Percentiles rank a stretch among this genome's conserved stretches.
Evolutionary conservation across 2,113 vertebrate species (phyloP).

Genomic region (Thamnaconus septentrionalis): DNA sequence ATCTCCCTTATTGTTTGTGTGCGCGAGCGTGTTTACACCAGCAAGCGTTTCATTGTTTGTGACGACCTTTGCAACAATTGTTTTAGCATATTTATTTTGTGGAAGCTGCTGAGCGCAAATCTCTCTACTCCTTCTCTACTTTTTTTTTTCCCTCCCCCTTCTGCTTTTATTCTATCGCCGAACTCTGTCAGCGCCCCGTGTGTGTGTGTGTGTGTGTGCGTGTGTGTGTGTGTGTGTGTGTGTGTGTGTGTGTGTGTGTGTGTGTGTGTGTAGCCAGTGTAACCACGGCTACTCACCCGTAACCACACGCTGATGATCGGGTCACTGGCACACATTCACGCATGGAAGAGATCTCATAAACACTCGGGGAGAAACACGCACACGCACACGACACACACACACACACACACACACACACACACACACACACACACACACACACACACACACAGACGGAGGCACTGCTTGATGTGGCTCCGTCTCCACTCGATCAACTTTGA

Average conservation of each 20-base stretch:
- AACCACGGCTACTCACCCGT: conserved; percentile 62
- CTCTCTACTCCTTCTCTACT: no score
- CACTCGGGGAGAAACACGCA: conserved; percentile 11
- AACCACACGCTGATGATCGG: conserved; percentile 53
- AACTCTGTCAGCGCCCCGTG: conserved; percentile 34
- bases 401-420: conserved; percentile 13
- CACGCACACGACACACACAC: conserved; percentile 5
- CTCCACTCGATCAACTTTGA: conserved; percentile 33
- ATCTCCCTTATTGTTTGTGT: conserved; percentile 24
- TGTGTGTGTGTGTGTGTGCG: conserved; percentile 9
- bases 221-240: conserved; percentile 11
- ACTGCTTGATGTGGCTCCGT: conserved; percentile 43
- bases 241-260: conserved; percentile 19
- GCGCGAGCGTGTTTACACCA: conserved; percentile 25
- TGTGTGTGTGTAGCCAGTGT: conserved; percentile 27
- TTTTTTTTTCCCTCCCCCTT: no score
- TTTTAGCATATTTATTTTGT: conserved; percentile 48
- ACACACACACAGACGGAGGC: conserved; percentile 25
- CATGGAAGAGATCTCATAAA: conserved; percentile 57
- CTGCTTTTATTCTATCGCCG: conserved; percentile 19
- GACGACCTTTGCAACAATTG: conserved; percentile 45
- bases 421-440: conserved; percentile 15
- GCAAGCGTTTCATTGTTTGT: conserved; percentile 34
- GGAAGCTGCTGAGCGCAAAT: conserved; percentile 25
- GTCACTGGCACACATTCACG: conserved; percentile 61